Base-by-base conservation (phyloP, 2,888 invertebrate genomes). In the Colostygia pectinataria region DNA sequence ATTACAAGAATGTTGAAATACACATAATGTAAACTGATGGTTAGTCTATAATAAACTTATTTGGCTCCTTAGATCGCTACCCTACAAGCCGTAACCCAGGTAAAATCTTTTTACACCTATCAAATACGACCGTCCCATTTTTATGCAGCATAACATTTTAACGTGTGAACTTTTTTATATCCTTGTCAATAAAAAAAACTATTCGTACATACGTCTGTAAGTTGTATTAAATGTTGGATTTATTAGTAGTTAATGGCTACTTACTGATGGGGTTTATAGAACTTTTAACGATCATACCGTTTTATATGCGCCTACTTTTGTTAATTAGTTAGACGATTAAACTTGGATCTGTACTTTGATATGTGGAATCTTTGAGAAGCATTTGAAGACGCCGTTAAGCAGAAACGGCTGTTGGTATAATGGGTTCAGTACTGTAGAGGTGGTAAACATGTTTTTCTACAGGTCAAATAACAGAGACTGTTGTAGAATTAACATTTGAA, bases 251-350 rank as follows among this genome's bases (percentile, higher is more conserved):
- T 73, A 52, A 51, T 54, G 59, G 66, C 67, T 69, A 60, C 71
- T 77, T 54, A 43, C 50, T 39, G 46, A 39, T 39, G 42, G 42
- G 42, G 39, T 63, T 59, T 83, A 80, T 82, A 74, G 68, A 71
- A 70, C 67, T 59, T 81, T 84, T 87, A 85, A 87, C 78, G 83
- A 81, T 71, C 72, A 67, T 62, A 74, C 65, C 68, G 68, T 68
- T 77, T 80, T 78, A 76, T 76, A 74, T 63, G 65, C 68, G 70
- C 63, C 65, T 72, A 70, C 65, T 74, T 73, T 61, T 71, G 78
- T 86, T 86, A 85, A 86, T 87, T 86, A 85, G 83, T 68, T 75
- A 67, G 61, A 63, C 73, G 77, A 80, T 84, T 81, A 80, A 80
- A 77, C 66, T 66, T 66, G 59, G 70, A 76, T 77, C 62, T 63